Evolutionary conservation across 1,140 invertebrate genomes (phyloP), one percentile per base, ranked within the genome.

Genomic region (Cryptotermes secundus): DNA sequence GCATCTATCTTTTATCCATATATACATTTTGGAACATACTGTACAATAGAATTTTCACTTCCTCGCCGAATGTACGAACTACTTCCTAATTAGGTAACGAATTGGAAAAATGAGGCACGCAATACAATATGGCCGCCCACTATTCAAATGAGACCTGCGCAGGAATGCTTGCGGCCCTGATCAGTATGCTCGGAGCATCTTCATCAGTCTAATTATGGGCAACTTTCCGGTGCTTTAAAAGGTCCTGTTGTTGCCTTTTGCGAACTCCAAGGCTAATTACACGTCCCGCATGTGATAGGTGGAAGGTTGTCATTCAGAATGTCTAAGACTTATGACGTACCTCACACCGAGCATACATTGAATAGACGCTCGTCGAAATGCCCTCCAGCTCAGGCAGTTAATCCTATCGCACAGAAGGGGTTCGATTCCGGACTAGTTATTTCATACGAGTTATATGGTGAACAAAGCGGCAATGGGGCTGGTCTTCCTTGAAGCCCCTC

Each of bases 121-220:
- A 72, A 14, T 14, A 72, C 59, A 72, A 72, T 72, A 31, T 72
- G 59, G 59, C 7, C 59, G 59, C 59, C 59, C 26, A n/a, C 59
- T 31, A 72, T 72, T 72, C 59, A 72, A 72, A 72, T 72, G 59
- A 31, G 59, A 3, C 19, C n/a, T 22, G 59, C 26, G 59, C n/a
- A 72, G 59, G n/a, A 72, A 72, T 72, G 59, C 26, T 2, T 0
- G 59, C 7, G 45, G 45, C 45, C 4, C 6, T 31, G 59, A 72
- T 72, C n/a, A 72, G 59, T 72, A 72, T 72, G 59, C 59, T 1
- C 6, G 2, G 59, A 16, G 2, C 4, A 72, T 81, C 80, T 81
- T 45, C 80, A 81, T 81, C 80, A 36, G 7, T 7, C 80, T 81
- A 81, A 81, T 81, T 81, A 81, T 81, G 80, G 80, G 7, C 80